Evolutionary conservation across 2,113 vertebrate genomes (phyloP).

Genomic region (Apteryx owenii): DNA sequence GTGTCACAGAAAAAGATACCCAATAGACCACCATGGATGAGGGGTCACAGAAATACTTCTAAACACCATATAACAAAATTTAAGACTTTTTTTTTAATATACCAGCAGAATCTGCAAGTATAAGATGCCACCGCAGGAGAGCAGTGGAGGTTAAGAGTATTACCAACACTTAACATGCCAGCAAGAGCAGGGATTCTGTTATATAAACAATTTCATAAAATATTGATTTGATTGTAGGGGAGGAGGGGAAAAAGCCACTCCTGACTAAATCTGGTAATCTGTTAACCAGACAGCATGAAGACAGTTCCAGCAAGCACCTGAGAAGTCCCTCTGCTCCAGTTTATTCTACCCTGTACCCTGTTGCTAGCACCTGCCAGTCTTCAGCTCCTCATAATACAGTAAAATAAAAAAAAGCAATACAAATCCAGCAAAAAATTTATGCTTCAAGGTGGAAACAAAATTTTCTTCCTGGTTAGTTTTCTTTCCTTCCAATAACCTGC

Average conservation of each 20-base stretch:
- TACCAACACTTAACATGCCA: not conserved
- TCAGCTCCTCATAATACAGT: not conserved
- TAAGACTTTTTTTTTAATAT: not conserved
- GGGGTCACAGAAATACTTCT: not conserved
- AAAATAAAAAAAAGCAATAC: not conserved
- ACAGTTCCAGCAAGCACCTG: constrained; percentile 29
- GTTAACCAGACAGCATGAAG: not conserved
- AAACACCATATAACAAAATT: not conserved
- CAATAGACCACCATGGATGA: not conserved
- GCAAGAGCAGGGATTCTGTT: not conserved
- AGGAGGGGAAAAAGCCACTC: constrained; percentile 21
- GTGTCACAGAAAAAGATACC: not conserved
- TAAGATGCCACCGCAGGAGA: not conserved
- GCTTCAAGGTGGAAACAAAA: not conserved
- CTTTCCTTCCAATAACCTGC: not conserved
- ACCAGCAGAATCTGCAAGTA: not conserved
- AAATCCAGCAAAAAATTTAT: constrained; percentile 14
- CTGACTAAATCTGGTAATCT: not conserved
- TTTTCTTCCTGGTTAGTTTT: not conserved
- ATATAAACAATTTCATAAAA: not conserved
- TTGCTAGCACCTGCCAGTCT: not conserved
- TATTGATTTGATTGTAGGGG: not conserved
- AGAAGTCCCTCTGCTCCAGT: not conserved
- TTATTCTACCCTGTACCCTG: not conserved
- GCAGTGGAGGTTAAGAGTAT: not conserved